Evolutionary conservation across 2,888 invertebrate species (phyloP).

Genomic region (Microplitis manilae): DNA sequence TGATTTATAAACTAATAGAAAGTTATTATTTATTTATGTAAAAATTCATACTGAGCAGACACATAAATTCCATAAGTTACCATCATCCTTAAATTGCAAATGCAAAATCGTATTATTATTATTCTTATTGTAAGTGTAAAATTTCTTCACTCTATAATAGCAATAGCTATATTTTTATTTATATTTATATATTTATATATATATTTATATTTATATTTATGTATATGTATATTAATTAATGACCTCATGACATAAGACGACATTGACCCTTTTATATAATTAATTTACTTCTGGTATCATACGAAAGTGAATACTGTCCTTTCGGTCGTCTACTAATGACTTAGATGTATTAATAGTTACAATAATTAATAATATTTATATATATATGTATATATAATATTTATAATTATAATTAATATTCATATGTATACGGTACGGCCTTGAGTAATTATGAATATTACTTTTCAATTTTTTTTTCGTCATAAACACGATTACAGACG

Average conservation of each 20-base stretch:
- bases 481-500: conserved; percentile 32
- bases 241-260: conserved; percentile 32
- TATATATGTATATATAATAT: conserved; percentile 25
- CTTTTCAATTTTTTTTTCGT: conserved; percentile 40
- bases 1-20: conserved; percentile 8
- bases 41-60: conserved; percentile 38
- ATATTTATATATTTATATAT: conserved; percentile 37
- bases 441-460: conserved; percentile 40
- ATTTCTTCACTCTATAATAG: conserved; percentile 8
- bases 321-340: conserved; percentile 54
- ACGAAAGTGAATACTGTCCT: conserved; percentile 6
- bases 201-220: conserved; percentile 28
- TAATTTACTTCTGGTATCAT: conserved; percentile 11
- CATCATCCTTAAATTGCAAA: conserved; percentile 26
- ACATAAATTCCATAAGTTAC: conserved; percentile 44
- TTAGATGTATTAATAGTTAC: conserved; percentile 56
- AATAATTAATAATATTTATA: conserved; percentile 44
- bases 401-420: conserved; percentile 21
- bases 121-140: conserved; percentile 1
- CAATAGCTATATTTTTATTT: conserved; percentile 7
- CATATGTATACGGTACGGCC: conserved; percentile 27
- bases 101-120: not conserved
- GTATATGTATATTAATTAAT: conserved; percentile 36
- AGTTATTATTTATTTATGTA: conserved; percentile 30
- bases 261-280: conserved; percentile 4